Conservation (phyloP, 1,140 invertebrate genomes). For the Xylocopa sonorina region DNA sequence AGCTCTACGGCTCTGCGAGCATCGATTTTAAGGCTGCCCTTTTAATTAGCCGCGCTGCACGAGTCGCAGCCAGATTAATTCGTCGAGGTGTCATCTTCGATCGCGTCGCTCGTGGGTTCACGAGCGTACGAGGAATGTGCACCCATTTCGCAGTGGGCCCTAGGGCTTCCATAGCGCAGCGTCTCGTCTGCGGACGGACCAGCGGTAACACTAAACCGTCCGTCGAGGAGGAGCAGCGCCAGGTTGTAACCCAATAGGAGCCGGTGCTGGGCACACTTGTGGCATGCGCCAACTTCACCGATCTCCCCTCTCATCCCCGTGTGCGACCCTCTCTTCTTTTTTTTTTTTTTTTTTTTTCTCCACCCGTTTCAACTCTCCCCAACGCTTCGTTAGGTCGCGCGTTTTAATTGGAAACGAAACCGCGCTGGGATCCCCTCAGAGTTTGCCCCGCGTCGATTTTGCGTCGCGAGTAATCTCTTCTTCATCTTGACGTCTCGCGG, state of each 20-base stretch:
- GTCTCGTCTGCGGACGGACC: slow-evolving; percentile 55
- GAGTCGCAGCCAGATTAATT: slow-evolving; percentile 62
- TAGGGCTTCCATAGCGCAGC: slow-evolving; percentile 65
- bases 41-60: slow-evolving; percentile 65
- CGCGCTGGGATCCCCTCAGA: slow-evolving; percentile 2
- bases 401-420: slow-evolving; percentile 47
- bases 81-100: slow-evolving; percentile 35
- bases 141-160: slow-evolving; percentile 62
- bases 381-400: slow-evolving; percentile 17
- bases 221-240: slow-evolving; percentile 56
- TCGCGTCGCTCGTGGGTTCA: slow-evolving; percentile 66
- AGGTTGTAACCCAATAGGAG: slow-evolving; percentile 75
- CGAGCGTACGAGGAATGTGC: slow-evolving; percentile 68
- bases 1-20: slow-evolving; percentile 50
- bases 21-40: slow-evolving; percentile 37
- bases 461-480: not conserved
- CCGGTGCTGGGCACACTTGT: slow-evolving; percentile 75
- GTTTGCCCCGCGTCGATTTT: slow-evolving; percentile 17
- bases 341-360: not conserved
- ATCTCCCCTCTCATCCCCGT: not conserved
- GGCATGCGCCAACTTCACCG: slow-evolving; percentile 74
- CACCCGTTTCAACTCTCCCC: too few species aligned
- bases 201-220: slow-evolving; percentile 70
- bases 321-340: slow-evolving; percentile 16
- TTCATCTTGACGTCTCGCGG: too few species aligned